Evolutionary conservation across 2,888 invertebrate species (phyloP).

Genomic region (Eurytoma californica): DNA sequence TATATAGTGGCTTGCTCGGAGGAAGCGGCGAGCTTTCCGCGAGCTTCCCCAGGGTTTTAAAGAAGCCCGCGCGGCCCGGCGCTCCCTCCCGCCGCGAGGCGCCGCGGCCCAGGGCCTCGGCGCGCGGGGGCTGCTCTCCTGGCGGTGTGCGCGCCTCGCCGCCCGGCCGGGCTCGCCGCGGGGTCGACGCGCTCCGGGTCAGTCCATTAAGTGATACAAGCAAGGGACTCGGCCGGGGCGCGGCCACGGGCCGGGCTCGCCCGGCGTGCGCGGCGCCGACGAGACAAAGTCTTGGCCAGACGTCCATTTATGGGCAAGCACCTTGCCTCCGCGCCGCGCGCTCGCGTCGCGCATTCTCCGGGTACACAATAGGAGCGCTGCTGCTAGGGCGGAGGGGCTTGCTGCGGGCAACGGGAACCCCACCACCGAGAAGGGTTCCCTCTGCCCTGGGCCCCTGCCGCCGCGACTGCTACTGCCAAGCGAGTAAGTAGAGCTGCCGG

Average conservation of each 20-base stretch:
- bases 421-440: constrained; percentile 47
- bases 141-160: too few relatives aligned
- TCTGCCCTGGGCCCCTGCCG: neutral
- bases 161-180: too few relatives aligned
- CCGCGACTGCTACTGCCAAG: neutral
- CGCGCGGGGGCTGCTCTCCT: too few relatives aligned
- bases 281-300: constrained; percentile 32
- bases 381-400: neutral
- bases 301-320: constrained; percentile 37
- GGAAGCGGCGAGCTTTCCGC: too few relatives aligned
- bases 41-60: too few relatives aligned
- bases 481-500: neutral
- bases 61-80: too few relatives aligned
- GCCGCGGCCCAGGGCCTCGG: too few relatives aligned
- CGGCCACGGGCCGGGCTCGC: neutral
- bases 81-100: too few relatives aligned
- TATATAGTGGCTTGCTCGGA: neutral
- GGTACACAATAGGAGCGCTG: neutral
- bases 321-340: constrained; percentile 8
- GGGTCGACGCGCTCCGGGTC: too few relatives aligned
- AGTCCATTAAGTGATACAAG: too few relatives aligned
- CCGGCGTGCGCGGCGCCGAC: neutral
- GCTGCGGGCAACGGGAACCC: constrained; percentile 20
- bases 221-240: too few relatives aligned
- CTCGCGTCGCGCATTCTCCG: neutral